Base-by-base conservation (phyloP, 2,797 vertebrate species). In the Xenentodon cancila region DNA sequence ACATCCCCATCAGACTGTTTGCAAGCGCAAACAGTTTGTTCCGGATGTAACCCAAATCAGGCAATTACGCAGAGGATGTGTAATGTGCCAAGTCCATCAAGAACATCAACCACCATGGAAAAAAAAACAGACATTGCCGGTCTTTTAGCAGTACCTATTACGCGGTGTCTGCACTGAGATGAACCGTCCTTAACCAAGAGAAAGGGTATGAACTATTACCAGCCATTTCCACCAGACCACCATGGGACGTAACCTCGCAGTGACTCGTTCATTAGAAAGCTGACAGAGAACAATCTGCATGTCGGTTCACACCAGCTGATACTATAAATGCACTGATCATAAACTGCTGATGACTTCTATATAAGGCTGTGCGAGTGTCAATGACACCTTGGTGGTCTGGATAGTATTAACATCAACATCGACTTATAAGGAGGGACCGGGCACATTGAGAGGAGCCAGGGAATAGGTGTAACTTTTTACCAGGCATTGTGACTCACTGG, bases 361-460 rank as follows among this genome's bases (percentile, higher is more conserved):
- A 92, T 93, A 92, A 91, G 92, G 91, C 65, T 42, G 55, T 59
- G 20, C 49, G 15, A 76, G 61, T 49, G 62, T 45, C 63, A 50
- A 37, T 47, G 84, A 89, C 88, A 90, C 84, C 72, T 80, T 22
- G 65, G 80, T 79, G 79, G 81, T 79, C 87, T 89, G 76, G 80
- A 84, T 70, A 75, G 78, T 75, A 75, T 83, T 77, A 82, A 81
- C 79, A 77, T 89, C 85, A 93, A 92, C 92, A 91, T 85, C 49
- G 86, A 83, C 93, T 92, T 94, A 93, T 93, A 94, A 92, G 93
- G 93, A 92, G 84, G 86, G 84, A 54, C 42, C 12, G 59, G 74
- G 67, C 59, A 77, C 79, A 85, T 80, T 75, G 70, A 59, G 22
- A 6, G 32, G 22, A 6, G 32, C 58, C 51, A n/a, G 59, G 66